Evolutionary conservation across 1,140 invertebrate genomes (phyloP).

Genomic region (Aradophagus sp.): DNA sequence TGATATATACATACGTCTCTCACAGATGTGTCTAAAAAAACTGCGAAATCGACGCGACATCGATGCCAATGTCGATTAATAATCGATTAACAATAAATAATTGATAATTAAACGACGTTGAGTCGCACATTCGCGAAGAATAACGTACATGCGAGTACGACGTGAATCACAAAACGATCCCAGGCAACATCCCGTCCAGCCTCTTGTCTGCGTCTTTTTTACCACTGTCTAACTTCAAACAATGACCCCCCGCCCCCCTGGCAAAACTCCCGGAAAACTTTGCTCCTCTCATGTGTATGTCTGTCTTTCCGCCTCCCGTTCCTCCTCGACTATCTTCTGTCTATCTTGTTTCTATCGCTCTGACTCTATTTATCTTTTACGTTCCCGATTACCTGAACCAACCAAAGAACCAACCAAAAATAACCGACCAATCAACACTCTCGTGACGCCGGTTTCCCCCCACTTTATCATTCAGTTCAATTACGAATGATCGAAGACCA

Average conservation of each 20-base stretch:
- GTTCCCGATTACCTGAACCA: constrained; percentile 30
- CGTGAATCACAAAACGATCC: constrained; percentile 45
- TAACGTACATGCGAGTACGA: too few species aligned
- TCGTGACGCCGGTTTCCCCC: constrained; percentile 41
- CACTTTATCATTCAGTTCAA: constrained; percentile 42
- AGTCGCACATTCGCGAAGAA: too few species aligned
- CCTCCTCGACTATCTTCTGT: constrained; percentile 18
- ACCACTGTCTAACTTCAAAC: constrained; percentile 56
- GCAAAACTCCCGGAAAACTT: constrained; percentile 16
- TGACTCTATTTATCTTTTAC: constrained; percentile 48
- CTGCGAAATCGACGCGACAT: too few species aligned
- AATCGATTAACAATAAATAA: too few species aligned
- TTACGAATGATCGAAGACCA: constrained; percentile 10
- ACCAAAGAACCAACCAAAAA: too few species aligned
- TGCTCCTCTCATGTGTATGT: constrained; percentile 54
- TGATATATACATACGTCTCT: too few species aligned
- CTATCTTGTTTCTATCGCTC: constrained; percentile 29
- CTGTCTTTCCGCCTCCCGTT: constrained; percentile 27
- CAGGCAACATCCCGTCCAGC: constrained; percentile 53
- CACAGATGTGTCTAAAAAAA: too few species aligned
- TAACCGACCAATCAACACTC: neutral
- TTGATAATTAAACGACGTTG: too few species aligned
- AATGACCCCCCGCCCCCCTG: constrained; percentile 19
- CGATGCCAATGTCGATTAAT: too few species aligned
- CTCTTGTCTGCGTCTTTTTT: constrained; percentile 60